Evolutionary conservation across 2,113 vertebrate species (phyloP).

Genomic region (Haemorhous mexicanus): DNA sequence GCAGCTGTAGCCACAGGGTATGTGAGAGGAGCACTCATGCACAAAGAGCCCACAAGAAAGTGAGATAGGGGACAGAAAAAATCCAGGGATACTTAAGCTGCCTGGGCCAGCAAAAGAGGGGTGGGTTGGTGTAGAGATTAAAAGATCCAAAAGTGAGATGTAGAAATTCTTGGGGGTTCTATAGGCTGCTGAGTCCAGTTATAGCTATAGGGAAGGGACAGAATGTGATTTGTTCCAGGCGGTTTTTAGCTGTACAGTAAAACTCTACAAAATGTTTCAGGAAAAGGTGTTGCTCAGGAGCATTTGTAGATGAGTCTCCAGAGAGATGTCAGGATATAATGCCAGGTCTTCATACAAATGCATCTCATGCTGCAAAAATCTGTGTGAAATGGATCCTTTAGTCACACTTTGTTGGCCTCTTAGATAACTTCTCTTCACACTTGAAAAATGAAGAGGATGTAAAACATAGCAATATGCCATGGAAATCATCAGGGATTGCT

Average conservation of each 20-base stretch:
- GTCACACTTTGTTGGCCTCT: neutral
- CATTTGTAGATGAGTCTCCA: neutral
- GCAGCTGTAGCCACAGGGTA: neutral
- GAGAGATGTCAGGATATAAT: neutral
- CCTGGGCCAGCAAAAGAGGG: neutral
- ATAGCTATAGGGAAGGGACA: neutral
- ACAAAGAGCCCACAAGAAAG: neutral
- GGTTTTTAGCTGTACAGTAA: neutral
- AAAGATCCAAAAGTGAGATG: neutral
- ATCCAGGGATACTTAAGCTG: neutral
- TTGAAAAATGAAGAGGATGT: slow-evolving; percentile 31
- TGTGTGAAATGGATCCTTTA: slow-evolving; percentile 17
- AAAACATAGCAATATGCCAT: slow-evolving; percentile 30
- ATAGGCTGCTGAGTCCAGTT: neutral
- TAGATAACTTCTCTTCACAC: neutral
- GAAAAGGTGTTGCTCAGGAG: neutral
- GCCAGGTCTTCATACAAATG: neutral
- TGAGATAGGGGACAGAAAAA: neutral
- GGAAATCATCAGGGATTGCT: slow-evolving; percentile 8
- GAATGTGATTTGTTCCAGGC: neutral
- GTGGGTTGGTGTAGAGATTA: neutral
- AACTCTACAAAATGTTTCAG: neutral
- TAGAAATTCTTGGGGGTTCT: neutral
- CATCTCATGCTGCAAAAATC: slow-evolving; percentile 17
- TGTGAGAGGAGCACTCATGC: neutral